phyloP scores from a whole-genome alignment of 1,140 invertebrate genomes.

The Musca domestica region DNA sequence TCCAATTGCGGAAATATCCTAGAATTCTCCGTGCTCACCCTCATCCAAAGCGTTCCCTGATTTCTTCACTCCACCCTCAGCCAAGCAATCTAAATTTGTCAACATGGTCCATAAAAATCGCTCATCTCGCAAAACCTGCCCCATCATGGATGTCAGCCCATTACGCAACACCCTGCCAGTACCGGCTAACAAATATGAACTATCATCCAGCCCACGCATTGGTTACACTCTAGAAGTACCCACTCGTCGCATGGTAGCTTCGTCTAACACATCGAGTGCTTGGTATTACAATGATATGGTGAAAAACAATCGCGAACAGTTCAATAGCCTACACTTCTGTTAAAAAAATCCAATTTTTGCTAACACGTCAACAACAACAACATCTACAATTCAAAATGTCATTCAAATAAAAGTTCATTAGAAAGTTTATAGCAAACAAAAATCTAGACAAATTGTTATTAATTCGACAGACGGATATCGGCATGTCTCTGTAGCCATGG shows the following conservation, averaged over 20 bases:
- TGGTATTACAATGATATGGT: slow-evolving; percentile 47
- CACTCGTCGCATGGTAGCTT: background rate
- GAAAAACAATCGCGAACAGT: slow-evolving; percentile 45
- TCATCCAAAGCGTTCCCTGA: slow-evolving; percentile 49
- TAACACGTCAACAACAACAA: background rate
- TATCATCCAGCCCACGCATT: slow-evolving; percentile 38
- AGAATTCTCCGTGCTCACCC: slow-evolving; percentile 48
- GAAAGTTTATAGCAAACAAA: too few species aligned
- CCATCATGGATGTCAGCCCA: slow-evolving; percentile 47
- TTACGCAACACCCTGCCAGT: slow-evolving; percentile 32
- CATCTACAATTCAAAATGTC: too few species aligned
- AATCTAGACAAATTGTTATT: too few species aligned
- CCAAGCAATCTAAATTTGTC: slow-evolving; percentile 15
- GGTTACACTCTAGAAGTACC: slow-evolving; percentile 32
- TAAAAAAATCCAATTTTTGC: slow-evolving; percentile 28
- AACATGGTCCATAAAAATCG: slow-evolving; percentile 49
- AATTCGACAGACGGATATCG: too few species aligned
- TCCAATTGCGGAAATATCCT: slow-evolving; percentile 49
- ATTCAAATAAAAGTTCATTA: too few species aligned
- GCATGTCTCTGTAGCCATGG: too few species aligned
- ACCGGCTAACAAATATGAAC: slow-evolving; percentile 35
- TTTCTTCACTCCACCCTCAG: background rate
- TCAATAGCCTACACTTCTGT: slow-evolving; percentile 49
- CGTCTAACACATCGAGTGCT: slow-evolving; percentile 32
- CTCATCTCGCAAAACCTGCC: slow-evolving; percentile 41